A percentile compares a stretch with the other conserved stretches of the same genome.
These are phyloP conservation scores for Psylliodes chrysocephalus DNA, from an alignment of 2,888 invertebrate genomes.

Conservation along the genomic window DNA sequence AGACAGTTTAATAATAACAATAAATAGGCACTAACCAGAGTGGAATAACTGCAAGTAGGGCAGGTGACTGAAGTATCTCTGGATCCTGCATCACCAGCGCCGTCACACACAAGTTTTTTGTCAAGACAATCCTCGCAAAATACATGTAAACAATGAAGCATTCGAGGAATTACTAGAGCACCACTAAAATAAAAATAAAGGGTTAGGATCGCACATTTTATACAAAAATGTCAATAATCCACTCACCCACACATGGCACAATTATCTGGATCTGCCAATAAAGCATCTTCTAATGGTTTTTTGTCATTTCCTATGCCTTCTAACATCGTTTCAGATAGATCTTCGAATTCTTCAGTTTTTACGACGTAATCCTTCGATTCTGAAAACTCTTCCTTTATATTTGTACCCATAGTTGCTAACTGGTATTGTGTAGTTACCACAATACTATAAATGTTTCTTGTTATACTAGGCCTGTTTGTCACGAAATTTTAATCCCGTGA, in stretches of 20 bases:
- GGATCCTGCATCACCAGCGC: conserved; percentile 73
- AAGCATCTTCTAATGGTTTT: conserved; percentile 61
- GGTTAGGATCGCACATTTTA: conserved; percentile 20
- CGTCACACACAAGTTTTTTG: conserved; percentile 77
- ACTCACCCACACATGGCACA: conserved; percentile 64
- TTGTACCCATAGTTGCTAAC: conserved; percentile 56
- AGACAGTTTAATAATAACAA: background rate
- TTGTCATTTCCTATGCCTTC: conserved; percentile 58
- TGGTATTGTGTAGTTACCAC: conserved; percentile 39
- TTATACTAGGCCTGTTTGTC: conserved; percentile 55
- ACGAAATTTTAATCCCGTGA: conserved; percentile 59
- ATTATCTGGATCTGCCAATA: conserved; percentile 62
- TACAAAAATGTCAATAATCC: conserved; percentile 32
- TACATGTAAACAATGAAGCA: conserved; percentile 93
- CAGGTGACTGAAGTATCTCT: conserved; percentile 76
- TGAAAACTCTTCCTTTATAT: conserved; percentile 53
- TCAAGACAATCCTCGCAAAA: conserved; percentile 94
- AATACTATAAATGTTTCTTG: conserved; percentile 46
- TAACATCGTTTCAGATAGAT: conserved; percentile 59
- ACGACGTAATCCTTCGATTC: conserved; percentile 54
- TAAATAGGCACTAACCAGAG: conserved; percentile 69
- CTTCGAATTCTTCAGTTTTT: conserved; percentile 58
- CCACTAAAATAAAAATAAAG: conserved; percentile 36
- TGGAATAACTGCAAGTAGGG: conserved; percentile 87
- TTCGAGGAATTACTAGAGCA: conserved; percentile 79